Percentiles rank a stretch among this genome's conserved stretches.
Conservation (phyloP, 2,797 vertebrate genomes). For the Setipinna tenuifilis region DNA sequence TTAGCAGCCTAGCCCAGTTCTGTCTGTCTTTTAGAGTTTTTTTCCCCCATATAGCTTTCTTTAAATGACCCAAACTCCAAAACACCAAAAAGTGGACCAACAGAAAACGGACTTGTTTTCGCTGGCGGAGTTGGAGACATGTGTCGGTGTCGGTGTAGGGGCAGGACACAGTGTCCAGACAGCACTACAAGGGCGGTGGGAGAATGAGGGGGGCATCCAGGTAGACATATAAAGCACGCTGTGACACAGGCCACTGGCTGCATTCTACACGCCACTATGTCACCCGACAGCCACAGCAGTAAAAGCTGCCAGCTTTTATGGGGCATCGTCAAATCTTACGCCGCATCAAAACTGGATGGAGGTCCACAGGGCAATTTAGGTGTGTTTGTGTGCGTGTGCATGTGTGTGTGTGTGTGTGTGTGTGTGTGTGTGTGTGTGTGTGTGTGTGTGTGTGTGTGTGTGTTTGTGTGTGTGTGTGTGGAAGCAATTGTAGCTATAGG, state of each 20-base stretch:
- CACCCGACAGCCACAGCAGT: slow-evolving; percentile 33
- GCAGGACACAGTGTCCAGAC: too few species aligned
- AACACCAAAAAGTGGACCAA: too few species aligned
- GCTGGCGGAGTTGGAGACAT: too few species aligned
- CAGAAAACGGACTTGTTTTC: too few species aligned
- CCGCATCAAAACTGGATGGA: slow-evolving; percentile 32
- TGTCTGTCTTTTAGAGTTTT: too few species aligned
- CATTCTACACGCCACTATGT: slow-evolving; percentile 11
- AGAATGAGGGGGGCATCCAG: background rate
- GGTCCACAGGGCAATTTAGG: slow-evolving; percentile 15
- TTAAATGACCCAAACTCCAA: too few species aligned
- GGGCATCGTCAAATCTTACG: slow-evolving; percentile 29
- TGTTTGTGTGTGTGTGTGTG: background rate
- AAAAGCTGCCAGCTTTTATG: slow-evolving; percentile 34
- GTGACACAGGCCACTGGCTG: background rate
- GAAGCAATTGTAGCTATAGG: too few species aligned
- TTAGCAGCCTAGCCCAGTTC: too few species aligned
- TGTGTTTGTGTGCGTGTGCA: background rate
- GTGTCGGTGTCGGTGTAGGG: too few species aligned
- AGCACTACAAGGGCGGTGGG: background rate
- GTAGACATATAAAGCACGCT: background rate
- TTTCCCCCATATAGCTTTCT: too few species aligned
- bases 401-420: slow-evolving; percentile 3
- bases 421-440: background rate
- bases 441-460: background rate